These are phyloP conservation scores for Erebia ligea DNA, from an alignment of 2,888 invertebrate species.

Conservation along the genomic window DNA sequence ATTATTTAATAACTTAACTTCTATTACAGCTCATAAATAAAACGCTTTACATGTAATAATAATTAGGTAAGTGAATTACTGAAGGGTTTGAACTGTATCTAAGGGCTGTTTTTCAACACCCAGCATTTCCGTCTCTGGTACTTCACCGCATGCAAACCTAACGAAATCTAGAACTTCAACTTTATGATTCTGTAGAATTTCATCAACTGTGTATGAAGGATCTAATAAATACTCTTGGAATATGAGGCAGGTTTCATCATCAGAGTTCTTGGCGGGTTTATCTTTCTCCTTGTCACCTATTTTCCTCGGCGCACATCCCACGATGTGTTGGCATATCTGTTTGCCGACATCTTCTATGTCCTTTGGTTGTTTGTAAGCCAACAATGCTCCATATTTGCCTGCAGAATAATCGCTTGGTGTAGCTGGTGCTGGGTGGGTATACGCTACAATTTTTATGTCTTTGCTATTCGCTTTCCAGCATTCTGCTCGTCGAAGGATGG, in stretches of 20 bases:
- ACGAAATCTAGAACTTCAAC: slow-evolving; percentile 90
- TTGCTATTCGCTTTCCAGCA: slow-evolving; percentile 85
- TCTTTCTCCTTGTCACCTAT: slow-evolving; percentile 87
- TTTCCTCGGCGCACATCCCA: slow-evolving; percentile 92
- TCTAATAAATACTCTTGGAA: slow-evolving; percentile 95
- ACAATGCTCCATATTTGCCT: slow-evolving; percentile 93
- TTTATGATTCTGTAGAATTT: slow-evolving; percentile 86
- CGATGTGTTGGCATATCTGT: slow-evolving; percentile 95
- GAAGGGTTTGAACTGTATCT: slow-evolving; percentile 85
- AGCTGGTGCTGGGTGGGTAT: slow-evolving; percentile 90
- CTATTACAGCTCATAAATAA: slow-evolving; percentile 37
- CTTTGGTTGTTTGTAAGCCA: slow-evolving; percentile 85
- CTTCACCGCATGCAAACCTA: slow-evolving; percentile 94
- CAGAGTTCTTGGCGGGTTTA: slow-evolving; percentile 84
- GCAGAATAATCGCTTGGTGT: slow-evolving; percentile 77
- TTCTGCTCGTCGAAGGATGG: slow-evolving; percentile 89
- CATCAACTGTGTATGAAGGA: slow-evolving; percentile 87
- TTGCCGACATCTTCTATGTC: slow-evolving; percentile 83
- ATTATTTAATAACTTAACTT: slow-evolving; percentile 1
- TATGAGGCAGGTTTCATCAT: slow-evolving; percentile 91
- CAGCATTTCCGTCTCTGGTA: slow-evolving; percentile 62
- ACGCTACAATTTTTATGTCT: slow-evolving; percentile 85
- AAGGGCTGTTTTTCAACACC: slow-evolving; percentile 80
- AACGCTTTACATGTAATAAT: slow-evolving; percentile 22
- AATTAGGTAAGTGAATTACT: slow-evolving; percentile 62